Conservation (phyloP, 2,113 vertebrate species). For the Amia ocellicauda region DNA sequence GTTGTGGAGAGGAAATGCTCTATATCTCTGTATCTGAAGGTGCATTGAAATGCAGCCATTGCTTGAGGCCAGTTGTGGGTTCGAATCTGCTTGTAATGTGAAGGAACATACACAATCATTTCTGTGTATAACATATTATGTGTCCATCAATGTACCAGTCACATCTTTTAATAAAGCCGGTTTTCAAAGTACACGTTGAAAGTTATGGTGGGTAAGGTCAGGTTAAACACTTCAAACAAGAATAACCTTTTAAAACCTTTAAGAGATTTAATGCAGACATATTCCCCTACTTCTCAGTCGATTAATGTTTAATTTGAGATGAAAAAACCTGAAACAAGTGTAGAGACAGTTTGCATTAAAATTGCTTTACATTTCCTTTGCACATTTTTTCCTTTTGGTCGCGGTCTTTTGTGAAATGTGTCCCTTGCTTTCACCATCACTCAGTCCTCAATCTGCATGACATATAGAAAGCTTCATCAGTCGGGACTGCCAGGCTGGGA, state of each 20-base stretch:
- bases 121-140: too few relatives aligned
- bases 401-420: neutral
- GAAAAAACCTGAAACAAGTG: neutral
- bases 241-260: neutral
- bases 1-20: too few relatives aligned
- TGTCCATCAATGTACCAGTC: neutral
- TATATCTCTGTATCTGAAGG: too few relatives aligned
- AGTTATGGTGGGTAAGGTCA: too few relatives aligned
- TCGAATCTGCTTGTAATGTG: too few relatives aligned
- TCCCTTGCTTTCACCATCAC: neutral
- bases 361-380: neutral
- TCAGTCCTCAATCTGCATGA: neutral
- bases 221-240: neutral
- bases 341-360: neutral
- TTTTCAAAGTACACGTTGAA: neutral
- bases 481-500: neutral
- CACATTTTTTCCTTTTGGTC: neutral
- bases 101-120: too few relatives aligned
- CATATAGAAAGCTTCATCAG: conserved; percentile 13
- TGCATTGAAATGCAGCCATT: too few relatives aligned
- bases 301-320: conserved; percentile 10
- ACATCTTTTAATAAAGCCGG: neutral
- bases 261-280: neutral
- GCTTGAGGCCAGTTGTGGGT: too few relatives aligned
- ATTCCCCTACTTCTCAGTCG: neutral